These are phyloP conservation scores for Polydrusus cervinus DNA, from an alignment of 2,888 invertebrate genomes.

Conservation along the genomic window DNA sequence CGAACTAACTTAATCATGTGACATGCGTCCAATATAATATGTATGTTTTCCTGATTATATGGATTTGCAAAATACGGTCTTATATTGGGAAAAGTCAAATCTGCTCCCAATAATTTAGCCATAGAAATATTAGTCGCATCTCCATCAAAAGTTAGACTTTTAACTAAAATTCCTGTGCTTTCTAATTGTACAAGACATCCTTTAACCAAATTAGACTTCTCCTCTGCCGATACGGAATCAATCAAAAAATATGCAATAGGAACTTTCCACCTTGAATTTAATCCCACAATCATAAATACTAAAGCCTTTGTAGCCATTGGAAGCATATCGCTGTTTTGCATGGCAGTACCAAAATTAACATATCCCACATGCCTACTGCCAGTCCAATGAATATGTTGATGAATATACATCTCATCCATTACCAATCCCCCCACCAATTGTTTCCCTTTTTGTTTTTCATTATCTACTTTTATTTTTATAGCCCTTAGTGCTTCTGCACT, in stretches of 20 bases:
- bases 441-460: constrained; percentile 14
- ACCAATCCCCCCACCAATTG: constrained; percentile 37
- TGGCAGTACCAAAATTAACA: constrained; percentile 23
- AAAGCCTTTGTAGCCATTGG: constrained; percentile 29
- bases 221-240: constrained; percentile 26
- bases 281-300: constrained; percentile 17
- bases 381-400: constrained; percentile 51
- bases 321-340: constrained; percentile 2
- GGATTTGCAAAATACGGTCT: constrained; percentile 40
- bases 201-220: constrained; percentile 38
- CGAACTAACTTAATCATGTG: constrained; percentile 61
- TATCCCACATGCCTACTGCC: constrained; percentile 36
- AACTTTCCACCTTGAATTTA: constrained; percentile 18
- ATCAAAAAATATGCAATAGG: constrained; percentile 36
- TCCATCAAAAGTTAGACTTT: constrained; percentile 55
- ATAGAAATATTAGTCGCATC: constrained; percentile 51
- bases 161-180: constrained; percentile 42
- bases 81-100: constrained; percentile 33
- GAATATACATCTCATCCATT: constrained; percentile 56
- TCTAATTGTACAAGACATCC: constrained; percentile 31
- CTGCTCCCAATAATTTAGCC: constrained; percentile 45
- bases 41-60: constrained; percentile 27
- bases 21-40: constrained; percentile 51
- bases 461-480: constrained; percentile 44
- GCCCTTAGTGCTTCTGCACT: constrained; percentile 52